Conservation (phyloP, 2,797 vertebrate species). For the Gallinago nigripennis region DNA sequence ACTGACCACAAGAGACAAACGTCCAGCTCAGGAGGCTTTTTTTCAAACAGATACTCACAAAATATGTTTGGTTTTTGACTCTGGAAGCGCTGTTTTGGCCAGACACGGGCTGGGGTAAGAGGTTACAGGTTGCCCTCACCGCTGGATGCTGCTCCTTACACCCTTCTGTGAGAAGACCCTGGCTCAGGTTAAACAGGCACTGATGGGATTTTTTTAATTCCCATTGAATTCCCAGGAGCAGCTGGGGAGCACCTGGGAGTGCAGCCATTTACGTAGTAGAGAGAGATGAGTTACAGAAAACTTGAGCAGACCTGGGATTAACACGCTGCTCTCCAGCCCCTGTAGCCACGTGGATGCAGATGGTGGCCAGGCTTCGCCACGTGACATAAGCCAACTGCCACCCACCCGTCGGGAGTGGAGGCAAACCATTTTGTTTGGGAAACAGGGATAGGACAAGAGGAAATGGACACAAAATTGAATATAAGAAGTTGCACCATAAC, state of each 20-base stretch:
- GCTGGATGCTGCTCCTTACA: background rate
- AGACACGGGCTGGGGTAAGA: background rate
- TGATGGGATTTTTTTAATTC: background rate
- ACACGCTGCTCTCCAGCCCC: background rate
- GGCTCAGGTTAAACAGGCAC: background rate
- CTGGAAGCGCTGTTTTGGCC: background rate
- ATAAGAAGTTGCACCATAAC: too few species aligned
- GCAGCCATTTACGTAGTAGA: fast-evolving
- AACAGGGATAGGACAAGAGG: background rate
- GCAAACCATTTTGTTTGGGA: background rate
- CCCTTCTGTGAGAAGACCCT: background rate
- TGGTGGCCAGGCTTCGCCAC: background rate
- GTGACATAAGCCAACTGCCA: background rate
- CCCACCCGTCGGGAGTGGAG: background rate
- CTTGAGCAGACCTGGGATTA: background rate
- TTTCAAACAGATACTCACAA: background rate
- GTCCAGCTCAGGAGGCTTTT: background rate
- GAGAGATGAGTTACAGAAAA: background rate
- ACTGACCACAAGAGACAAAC: background rate
- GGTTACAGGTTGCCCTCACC: background rate
- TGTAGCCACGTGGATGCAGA: background rate
- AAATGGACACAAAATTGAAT: too few species aligned
- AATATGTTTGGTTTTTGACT: background rate
- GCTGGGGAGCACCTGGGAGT: background rate
- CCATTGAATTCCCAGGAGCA: background rate